Evolutionary conservation across 2,888 invertebrate species (phyloP), one percentile per base, ranked within the genome.

Genomic region (Dryobota labecula): DNA sequence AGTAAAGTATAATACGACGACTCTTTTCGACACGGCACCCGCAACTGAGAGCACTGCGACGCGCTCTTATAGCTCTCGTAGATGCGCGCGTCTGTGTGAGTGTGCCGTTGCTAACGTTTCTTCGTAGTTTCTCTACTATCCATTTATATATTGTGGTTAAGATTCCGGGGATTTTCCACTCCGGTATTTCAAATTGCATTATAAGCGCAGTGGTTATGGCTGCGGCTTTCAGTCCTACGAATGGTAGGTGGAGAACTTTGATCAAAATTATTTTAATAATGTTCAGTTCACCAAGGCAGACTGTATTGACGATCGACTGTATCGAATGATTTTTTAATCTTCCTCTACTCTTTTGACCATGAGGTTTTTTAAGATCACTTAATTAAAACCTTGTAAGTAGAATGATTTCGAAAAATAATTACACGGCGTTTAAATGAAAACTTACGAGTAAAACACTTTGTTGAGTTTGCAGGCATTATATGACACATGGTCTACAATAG

Each of bases 151-250:
- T n/a, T n/a, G n/a, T n/a, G n/a, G n/a, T n/a, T 49, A n/a, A 71
- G 11, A 61, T 62, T 57, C 43, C 43, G 5, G 24, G 11, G 0
- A 57, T 72, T 36, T 57, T 63, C 73, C 49, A 30, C 24, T 49
- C 56, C 11, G 41, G 24, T 73, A 49, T 63, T 71, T 62, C n/a
- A 54, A 43, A 71, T 71, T 61, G 61, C 47, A 58, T 41, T 57
- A 38, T 7, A 54, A 38, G 38, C 8, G 18, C 45, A 41, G 24
- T 24, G 27, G 51, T 57, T 20, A 49, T 41, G 8, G 36, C 20
- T 15, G 27, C 7, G 45, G 45, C 45, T 47, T 53, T 33, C 30
- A 54, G 11, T 38, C 11, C 7, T n/a, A 61, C 13, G 7, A 20
- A 20, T 24, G 30, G 5, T 60, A 15, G 0, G 9, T 8, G 20